Base-by-base conservation (phyloP, 2,888 invertebrate genomes). In the Drosophila multiciliata region DNA sequence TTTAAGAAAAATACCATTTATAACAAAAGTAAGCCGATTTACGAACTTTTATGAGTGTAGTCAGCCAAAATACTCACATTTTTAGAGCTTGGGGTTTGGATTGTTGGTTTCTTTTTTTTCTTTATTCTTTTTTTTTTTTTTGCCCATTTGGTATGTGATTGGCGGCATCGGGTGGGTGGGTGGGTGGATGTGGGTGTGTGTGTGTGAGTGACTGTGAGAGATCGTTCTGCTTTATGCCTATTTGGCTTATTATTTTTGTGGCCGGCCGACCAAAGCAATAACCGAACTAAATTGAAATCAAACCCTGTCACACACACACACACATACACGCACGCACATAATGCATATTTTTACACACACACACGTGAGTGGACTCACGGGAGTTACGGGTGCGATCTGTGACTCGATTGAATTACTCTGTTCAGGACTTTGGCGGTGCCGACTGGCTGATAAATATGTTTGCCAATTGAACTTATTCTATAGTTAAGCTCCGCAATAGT, bases 201-300 rank as follows among this genome's bases (percentile, higher is more conserved):
- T 20, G 42, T 7, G 20, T 42, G 20, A 20, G 15, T 35, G n/a
- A 23, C 33, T 20, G 53, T 23, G 42, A 26, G n/a, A 36, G 68
- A 63, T 77, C 62, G 73, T 80, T 77, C 64, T 59, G 55, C 66
- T 80, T 80, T 77, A 77, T 78, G 81, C 65, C 81, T 77, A 63
- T 78, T 80, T 76, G 80, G 77, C 80, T 78, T 80, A 80, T 80
- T 78, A 80, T 80, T 80, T 73, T 81, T 77, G 78, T 68, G 73
- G 80, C 64, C 55, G 74, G 55, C 61, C 68, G 61, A 74, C 59
- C 72, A 74, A 76, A 66, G 87, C 87, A 84, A 84, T 87, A 89
- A 87, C 59, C 73, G 70, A 76, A 83, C 89, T 75, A 83, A 84
- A 84, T 84, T 89, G 84, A 84, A 84, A 89, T 89, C 87, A 89